Base-by-base conservation (phyloP, 2,888 invertebrate species). In the Polymixis flavicincta region DNA sequence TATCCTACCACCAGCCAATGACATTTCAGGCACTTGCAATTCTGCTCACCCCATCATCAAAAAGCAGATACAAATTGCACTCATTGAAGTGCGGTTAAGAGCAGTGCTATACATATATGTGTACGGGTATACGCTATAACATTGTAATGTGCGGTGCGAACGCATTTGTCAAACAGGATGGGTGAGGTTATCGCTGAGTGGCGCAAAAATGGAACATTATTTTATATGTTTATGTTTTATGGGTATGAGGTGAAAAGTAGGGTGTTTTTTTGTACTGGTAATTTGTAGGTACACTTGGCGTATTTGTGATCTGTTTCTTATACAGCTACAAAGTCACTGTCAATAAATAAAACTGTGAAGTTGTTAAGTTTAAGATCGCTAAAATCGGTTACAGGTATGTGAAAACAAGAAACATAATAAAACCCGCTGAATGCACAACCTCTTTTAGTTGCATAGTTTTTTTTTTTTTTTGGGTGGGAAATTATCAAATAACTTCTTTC, bases 121-220 rank as follows among this genome's bases (percentile, higher is more conserved):
- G 5, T 32, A 28, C 25, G 37, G 54, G 52, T 61, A 2, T 32
- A 28, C 25, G 37, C 22, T 37, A 45, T 78, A 73, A 74, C 80
- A 71, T 69, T 83, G 83, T 83, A 83, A 83, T 84, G 81, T 81
- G 84, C 78, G 84, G 84, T 74, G 61, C 28, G 69, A 69, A 84
- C 68, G 74, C 71, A 77, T 84, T 83, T 84, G 81, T 83, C 78
- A 83, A 83, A 75, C 79, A 54, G 65, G 69, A 79, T 75, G 74
- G 57, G 74, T 37, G 83, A 60, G 75, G 79, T 79, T 83, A 59
- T 63, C 69, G 79, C 25, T 72, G 52, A 78, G 78, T 78, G 79
- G 65, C 52, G 14, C 54, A 54, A 61, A 75, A 75, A 75, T 69
- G 57, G 64, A 57, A 59, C 68, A 55, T 78, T 59, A 74, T 71